A percentile compares a stretch with the other conserved stretches of the same genome.
phyloP scores from a whole-genome alignment of 2,888 invertebrate genomes.

The Stenotaenia linearis region DNA sequence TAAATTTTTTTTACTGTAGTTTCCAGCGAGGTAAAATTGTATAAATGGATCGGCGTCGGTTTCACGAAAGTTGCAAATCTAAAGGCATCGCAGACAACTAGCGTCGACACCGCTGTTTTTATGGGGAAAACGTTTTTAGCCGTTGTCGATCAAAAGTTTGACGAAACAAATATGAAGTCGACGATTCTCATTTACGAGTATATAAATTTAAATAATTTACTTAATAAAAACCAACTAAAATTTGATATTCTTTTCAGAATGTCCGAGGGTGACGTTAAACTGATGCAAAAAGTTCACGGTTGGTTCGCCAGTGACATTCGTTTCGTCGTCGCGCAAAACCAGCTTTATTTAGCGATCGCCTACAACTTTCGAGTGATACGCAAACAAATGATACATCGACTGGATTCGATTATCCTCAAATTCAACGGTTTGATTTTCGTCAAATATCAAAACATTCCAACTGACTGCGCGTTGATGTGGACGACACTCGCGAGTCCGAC shows the following conservation, averaged over 20 bases:
- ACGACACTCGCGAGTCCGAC: neutral
- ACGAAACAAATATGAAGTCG: neutral
- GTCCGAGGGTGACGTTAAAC: neutral
- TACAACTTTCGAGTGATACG: slow-evolving; percentile 27
- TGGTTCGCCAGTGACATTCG: slow-evolving; percentile 15
- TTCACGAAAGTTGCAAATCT: slow-evolving; percentile 7
- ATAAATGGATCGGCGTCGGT: slow-evolving; percentile 10
- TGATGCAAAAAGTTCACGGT: slow-evolving; percentile 28
- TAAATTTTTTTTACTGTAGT: too few relatives aligned
- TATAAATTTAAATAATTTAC: neutral
- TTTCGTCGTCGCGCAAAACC: neutral
- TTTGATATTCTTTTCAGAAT: neutral
- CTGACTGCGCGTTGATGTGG: slow-evolving; percentile 30
- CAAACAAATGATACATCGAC: slow-evolving; percentile 8
- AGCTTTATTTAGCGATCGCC: slow-evolving; percentile 30
- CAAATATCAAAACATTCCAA: slow-evolving; percentile 22
- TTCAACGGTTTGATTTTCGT: slow-evolving; percentile 35
- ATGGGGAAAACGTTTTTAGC: slow-evolving; percentile 18
- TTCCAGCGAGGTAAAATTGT: slow-evolving; percentile 17
- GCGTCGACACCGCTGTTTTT: slow-evolving; percentile 17
- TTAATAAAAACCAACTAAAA: neutral
- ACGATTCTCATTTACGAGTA: slow-evolving; percentile 30
- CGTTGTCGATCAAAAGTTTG: slow-evolving; percentile 30
- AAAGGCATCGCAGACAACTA: slow-evolving; percentile 27
- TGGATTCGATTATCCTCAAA: slow-evolving; percentile 27